Base-by-base conservation (phyloP, 30 jellyfish, hydroid and myxozoan species). In the Cassiopea xamachana region DNA sequence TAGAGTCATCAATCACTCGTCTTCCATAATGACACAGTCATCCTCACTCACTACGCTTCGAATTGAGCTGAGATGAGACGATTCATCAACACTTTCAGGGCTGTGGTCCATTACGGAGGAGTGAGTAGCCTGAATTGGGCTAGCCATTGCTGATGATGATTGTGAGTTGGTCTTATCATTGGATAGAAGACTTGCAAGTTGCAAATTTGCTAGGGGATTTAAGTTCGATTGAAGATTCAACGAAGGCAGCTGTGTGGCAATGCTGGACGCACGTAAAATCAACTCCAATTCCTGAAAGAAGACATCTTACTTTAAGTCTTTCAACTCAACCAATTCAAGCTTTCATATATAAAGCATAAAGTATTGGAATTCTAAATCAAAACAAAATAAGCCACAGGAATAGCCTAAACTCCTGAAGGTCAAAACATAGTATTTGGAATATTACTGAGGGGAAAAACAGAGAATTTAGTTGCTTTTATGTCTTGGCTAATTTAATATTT, bases 191-290 rank as follows among this genome's bases (percentile, higher is more conserved):
- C 82, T 88, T 1, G 95, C 95, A 73, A 88, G 87, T 46, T 88
- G 89, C 55, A 79, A 82, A 60, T 80, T 67, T 1, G 89, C 70
- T 50, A 69, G 73, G 48, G 48, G 10, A 18, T 69, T 88, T 50
- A 89, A 82, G 84, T 96, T 78, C 89, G 97, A 77, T 51, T 77
- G 75, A 73, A 96, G 71, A 27, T 86, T 89, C 8, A 98, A 97
- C 12, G 94, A 80, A 15, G 99, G 99, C 17, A 96, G 90, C 62
- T 86, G 84, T n/a, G 98, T 83, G n/a, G 99, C 90, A 39, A 96
- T 87, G 48, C 93, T 89, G 6, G 99, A 80, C 5, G 99, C 99
- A 51, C 99, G 90, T 14, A 91, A 74, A 6, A 96, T 96, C 93
- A 96, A 79, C 61, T 96, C 99, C 74, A 96, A 87, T 82, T 96